Base-by-base conservation (phyloP, 2,113 vertebrate species). In the Abramis brama region DNA sequence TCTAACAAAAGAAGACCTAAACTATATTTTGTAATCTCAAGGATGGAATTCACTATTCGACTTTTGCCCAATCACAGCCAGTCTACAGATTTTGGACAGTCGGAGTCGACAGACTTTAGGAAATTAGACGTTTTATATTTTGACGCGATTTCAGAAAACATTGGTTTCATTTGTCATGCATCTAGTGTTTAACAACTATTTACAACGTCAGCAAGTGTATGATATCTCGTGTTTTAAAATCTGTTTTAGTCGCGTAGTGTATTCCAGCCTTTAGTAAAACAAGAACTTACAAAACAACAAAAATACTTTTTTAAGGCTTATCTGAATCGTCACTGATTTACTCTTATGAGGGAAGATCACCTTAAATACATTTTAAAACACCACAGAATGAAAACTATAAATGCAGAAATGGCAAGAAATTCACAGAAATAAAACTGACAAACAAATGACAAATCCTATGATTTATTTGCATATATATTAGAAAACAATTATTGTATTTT, bases 401-500 rank as follows among this genome's bases (percentile, higher is more conserved):
- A 79, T 39, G 2, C 17, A 68, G 8, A 70, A 71, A 23, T 23
- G 1, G 19, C 23, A 23, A 23, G 1, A 39, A 68, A 36, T 36
- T 68, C 64, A 66, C 7, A 33, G 2, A 33, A 71, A 71, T 39
- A 21, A 30, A 71, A 39, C 7, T 23, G 19, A 45, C 70, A 39
- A 71, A 45, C 70, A 43, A 71, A n/a, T 68, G 30, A 36, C 70
- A n/a, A 74, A 23, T 74, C 23, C 11, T 45, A 45, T 13, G 39
- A 74, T 74, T 74, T 75, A 75, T 75, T 75, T 47, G 71, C 71
- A 75, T 75, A 75, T 74, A 45, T 47, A n/a, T 74, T 47, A 25
- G 43, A 75, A 47, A 47, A 75, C 23, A 45, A 47, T 75, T 43
- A 47, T 23, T 75, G 71, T 75, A 75, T 47, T 47, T 50, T 45